Conservation (phyloP, 2,113 vertebrate species). For the Phalacrocorax brasilianus region DNA sequence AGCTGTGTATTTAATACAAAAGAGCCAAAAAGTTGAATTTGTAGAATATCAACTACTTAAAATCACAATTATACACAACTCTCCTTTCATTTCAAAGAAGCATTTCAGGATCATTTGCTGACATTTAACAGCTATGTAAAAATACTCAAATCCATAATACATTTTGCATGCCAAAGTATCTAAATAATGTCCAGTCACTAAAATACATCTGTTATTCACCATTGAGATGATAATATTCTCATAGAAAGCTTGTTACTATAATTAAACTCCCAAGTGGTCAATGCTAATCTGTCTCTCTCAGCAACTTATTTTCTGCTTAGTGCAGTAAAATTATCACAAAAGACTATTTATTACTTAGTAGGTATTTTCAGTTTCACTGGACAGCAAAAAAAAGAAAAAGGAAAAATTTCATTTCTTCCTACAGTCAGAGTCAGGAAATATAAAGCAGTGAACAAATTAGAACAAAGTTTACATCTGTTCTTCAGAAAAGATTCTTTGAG, state of each 20-base stretch:
- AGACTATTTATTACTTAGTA: neutral
- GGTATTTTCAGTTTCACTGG: slow-evolving; percentile 29
- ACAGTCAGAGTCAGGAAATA: neutral
- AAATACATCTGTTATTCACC: neutral
- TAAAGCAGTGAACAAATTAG: neutral
- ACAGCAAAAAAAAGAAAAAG: neutral
- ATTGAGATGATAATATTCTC: neutral
- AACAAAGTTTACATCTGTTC: neutral
- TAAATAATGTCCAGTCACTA: neutral
- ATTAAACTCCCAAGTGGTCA: slow-evolving; percentile 27
- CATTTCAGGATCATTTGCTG: neutral
- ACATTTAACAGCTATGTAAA: neutral
- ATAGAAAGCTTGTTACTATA: slow-evolving; percentile 31
- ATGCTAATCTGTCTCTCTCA: neutral
- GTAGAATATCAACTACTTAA: neutral
- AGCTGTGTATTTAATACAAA: neutral
- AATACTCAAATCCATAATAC: neutral
- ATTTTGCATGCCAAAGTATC: neutral
- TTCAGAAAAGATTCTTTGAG: neutral
- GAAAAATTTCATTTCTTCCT: neutral
- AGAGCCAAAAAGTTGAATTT: neutral
- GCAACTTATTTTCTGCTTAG: slow-evolving; percentile 31
- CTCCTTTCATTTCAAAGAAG: neutral
- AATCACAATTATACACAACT: neutral
- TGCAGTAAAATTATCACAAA: slow-evolving; percentile 32